A percentile compares a stretch with the other conserved stretches of the same genome.
These are phyloP conservation scores for Pseudochromis fuscus DNA, from an alignment of 2,797 vertebrate genomes.

Conservation along the genomic window DNA sequence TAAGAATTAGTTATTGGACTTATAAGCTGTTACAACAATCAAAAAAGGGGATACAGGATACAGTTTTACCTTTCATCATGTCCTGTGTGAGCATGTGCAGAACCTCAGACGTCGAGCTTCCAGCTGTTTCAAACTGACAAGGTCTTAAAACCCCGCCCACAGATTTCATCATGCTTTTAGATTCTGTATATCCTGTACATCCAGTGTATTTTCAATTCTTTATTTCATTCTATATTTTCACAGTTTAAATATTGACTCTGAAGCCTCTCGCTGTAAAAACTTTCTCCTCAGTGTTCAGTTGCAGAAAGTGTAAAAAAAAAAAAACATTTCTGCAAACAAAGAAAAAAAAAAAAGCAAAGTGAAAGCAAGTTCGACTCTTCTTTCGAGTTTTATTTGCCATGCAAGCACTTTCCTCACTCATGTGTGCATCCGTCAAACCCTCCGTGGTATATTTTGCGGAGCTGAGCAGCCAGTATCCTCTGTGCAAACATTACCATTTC, in stretches of 20 bases:
- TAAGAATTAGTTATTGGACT: background rate
- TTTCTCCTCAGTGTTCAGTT: too few relatives aligned
- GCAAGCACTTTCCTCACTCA: background rate
- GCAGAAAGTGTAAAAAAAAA: too few relatives aligned
- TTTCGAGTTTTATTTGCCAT: constrained; percentile 4
- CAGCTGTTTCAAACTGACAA: background rate
- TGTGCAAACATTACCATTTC: constrained; percentile 37
- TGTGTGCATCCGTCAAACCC: constrained; percentile 16
- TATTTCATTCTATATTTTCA: too few relatives aligned
- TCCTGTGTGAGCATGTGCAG: background rate
- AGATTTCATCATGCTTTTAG: background rate
- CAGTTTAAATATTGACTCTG: background rate
- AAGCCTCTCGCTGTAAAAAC: too few relatives aligned
- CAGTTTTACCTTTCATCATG: background rate
- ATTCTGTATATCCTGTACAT: background rate
- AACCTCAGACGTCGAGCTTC: background rate
- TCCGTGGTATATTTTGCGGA: constrained; percentile 40
- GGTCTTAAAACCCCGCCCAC: too few relatives aligned
- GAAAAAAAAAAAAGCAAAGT: background rate
- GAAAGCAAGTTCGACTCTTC: background rate
- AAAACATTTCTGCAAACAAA: background rate
- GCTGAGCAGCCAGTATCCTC: constrained; percentile 22
- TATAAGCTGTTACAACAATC: background rate
- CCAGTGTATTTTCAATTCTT: too few relatives aligned
- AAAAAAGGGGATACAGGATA: background rate